phyloP scores from a whole-genome alignment of 2,797 vertebrate species.

The Pyrocephalus nanus region DNA sequence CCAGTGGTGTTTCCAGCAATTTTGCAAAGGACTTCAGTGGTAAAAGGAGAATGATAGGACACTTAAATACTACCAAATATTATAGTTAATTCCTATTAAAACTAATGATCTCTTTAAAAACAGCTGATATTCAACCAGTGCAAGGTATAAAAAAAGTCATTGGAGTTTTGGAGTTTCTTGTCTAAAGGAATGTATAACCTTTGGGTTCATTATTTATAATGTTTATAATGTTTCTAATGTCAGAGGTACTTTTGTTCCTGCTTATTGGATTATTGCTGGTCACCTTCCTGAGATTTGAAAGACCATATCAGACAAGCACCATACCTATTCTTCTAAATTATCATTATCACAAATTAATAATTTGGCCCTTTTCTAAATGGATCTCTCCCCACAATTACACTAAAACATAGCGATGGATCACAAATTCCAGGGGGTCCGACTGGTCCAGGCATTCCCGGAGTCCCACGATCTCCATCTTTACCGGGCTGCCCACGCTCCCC shows the following conservation, averaged over 20 bases:
- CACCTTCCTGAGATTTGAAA: constrained; percentile 93
- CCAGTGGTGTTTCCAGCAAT: constrained; percentile 18
- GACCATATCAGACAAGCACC: constrained; percentile 74
- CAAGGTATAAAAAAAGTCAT: not conserved
- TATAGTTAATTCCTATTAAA: constrained; percentile 8
- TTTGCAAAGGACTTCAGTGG: constrained; percentile 12
- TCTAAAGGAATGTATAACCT: constrained; percentile 39
- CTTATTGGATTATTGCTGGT: constrained; percentile 77
- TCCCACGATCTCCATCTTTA: constrained; percentile 85
- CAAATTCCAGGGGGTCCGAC: constrained; percentile 90
- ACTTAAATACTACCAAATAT: constrained; percentile 33
- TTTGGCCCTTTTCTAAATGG: constrained; percentile 95
- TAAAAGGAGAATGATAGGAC: not conserved
- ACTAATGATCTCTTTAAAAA: constrained; percentile 30
- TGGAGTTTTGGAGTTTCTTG: not conserved
- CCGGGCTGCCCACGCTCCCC: constrained; percentile 88
- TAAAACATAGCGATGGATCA: constrained; percentile 91
- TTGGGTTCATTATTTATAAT: constrained; percentile 18
- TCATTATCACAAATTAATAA: constrained; percentile 81
- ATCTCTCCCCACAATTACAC: constrained; percentile 87
- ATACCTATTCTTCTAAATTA: constrained; percentile 44
- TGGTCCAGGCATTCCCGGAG: constrained; percentile 84
- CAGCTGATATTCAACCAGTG: constrained; percentile 39
- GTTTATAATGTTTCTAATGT: constrained; percentile 54
- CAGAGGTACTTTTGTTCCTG: constrained; percentile 84